Base-by-base conservation (phyloP, 1,140 invertebrate species). In the Scaptomyza pallida region DNA sequence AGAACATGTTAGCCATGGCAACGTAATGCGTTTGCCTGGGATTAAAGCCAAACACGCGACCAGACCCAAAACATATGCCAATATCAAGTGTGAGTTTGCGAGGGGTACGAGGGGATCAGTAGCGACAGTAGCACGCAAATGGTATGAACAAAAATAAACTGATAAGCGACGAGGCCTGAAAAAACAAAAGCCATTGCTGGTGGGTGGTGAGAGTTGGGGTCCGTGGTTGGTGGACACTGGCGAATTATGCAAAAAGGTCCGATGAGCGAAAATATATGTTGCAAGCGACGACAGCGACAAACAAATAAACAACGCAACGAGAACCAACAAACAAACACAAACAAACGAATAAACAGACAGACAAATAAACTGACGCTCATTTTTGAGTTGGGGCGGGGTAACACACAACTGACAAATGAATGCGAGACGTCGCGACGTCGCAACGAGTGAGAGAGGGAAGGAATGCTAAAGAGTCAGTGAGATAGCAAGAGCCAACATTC, bases 81-180 rank as follows among this genome's bases (percentile, higher is more conserved):
- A 73, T 61, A 45, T 35, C n/a, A 44, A 44, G 15, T 57, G 30
- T 41, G 23, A 21, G 37, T 33, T 26, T 19, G 59, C 30, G 73
- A 30, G 44, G 10, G 8, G 48, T 12, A 21, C 19, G 13, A 21
- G 57, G 50, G 70, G 74, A 76, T 73, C 69, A 79, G 23, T 26
- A 26, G 63, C 63, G 70, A 69, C 76, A 72, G 61, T 62, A 72
- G 68, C 78, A 82, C 56, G 74, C 56, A 78, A 75, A 60, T 69
- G 79, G 69, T 50, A 83, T 79, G 72, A 76, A 61, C 74, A 70
- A 76, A 82, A 82, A 82, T 77, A 82, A 82, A 82, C 78, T 82
- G 78, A 82, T 82, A 82, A 82, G 78, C 78, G 78, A 67, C 60
- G 26, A 30, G 56, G 78, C 48, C 78, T 77, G 78, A 60, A 81